Conservation (phyloP, 2,113 vertebrate species). For the Peromyscus californicus region DNA sequence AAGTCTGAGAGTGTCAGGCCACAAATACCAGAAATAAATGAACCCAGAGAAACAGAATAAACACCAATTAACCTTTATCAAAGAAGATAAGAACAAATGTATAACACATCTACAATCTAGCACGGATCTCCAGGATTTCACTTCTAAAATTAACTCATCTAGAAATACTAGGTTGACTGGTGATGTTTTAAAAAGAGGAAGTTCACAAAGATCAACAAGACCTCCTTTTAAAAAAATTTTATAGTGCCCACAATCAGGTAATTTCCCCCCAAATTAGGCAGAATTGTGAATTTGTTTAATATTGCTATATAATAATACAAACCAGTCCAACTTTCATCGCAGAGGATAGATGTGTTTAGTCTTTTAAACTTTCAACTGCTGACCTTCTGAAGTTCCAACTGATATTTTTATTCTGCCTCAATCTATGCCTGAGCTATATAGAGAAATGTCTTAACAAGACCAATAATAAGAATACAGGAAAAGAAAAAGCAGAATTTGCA, state of each 20-base stretch:
- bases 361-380: constrained; percentile 12
- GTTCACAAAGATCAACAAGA: not conserved
- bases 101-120: not conserved
- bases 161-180: not conserved
- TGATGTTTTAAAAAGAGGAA: constrained; percentile 22
- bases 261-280: not conserved
- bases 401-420: not conserved
- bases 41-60: not conserved
- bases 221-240: not conserved
- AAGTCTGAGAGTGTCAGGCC: not conserved
- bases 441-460: not conserved
- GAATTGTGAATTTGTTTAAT: not conserved
- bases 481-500: constrained; percentile 11
- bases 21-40: not conserved
- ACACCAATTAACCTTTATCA: not conserved
- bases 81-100: constrained; percentile 15
- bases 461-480: not conserved
- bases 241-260: not conserved
- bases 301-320: not conserved
- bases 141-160: not conserved
- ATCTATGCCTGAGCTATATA: not conserved
- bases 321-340: not conserved
- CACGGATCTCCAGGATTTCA: not conserved
- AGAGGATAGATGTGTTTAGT: not conserved
- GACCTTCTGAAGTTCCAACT: not conserved